These are phyloP conservation scores for Enteromius mattozi DNA, from an alignment of 2,797 vertebrate genomes.

Conservation along the genomic window DNA sequence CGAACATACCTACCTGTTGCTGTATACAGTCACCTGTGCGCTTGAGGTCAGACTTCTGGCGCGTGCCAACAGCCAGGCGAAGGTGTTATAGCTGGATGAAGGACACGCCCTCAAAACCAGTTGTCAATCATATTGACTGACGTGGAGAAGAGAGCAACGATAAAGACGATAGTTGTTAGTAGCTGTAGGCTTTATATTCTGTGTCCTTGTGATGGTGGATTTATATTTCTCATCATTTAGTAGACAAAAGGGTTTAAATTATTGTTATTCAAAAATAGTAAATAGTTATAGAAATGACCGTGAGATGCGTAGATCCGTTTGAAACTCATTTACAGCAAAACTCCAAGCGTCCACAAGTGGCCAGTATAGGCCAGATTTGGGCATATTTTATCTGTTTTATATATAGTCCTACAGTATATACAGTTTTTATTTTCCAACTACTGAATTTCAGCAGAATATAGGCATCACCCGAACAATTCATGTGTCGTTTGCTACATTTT, in stretches of 20 bases:
- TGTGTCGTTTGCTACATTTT: neutral
- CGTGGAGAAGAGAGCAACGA: neutral
- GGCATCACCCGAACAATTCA: neutral
- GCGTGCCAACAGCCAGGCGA: neutral
- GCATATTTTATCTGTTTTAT: neutral
- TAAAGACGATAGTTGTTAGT: neutral
- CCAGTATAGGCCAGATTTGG: neutral
- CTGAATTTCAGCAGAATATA: neutral
- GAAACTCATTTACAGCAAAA: neutral
- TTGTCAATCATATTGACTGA: conserved; percentile 10
- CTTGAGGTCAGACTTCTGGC: conserved; percentile 16
- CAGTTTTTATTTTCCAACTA: neutral
- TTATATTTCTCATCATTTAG: neutral
- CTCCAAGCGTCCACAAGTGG: neutral
- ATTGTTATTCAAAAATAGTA: neutral
- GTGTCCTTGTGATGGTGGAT: neutral
- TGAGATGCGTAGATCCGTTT: neutral
- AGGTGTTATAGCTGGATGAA: neutral
- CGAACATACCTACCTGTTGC: conserved; percentile 5
- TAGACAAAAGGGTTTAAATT: neutral
- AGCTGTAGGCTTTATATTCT: neutral
- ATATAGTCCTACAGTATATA: too few species aligned
- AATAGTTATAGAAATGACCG: neutral
- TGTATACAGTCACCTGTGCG: conserved; percentile 31
- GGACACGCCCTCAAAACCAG: conserved; percentile 37